These are phyloP conservation scores for Rhineura floridana DNA, from an alignment of 2,113 vertebrate species.

Conservation along the genomic window DNA sequence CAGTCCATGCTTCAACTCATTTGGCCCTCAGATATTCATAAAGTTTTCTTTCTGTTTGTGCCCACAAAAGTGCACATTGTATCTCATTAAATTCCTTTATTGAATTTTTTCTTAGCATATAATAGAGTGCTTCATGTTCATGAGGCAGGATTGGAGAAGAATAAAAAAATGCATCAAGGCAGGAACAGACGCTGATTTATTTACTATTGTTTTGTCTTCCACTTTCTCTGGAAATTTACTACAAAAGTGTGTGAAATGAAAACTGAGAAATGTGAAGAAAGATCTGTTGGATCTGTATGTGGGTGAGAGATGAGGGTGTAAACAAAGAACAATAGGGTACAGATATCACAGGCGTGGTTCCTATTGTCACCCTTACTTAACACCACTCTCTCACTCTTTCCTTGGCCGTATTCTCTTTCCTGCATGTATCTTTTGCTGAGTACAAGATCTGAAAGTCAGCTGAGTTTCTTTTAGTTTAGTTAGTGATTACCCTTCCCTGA, in stretches of 20 bases:
- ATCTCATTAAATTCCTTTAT: conserved; percentile 6
- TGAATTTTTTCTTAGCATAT: background rate
- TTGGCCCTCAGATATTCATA: background rate
- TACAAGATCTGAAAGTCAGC: background rate
- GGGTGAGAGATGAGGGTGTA: background rate
- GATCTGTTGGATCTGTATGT: background rate
- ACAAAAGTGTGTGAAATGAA: background rate
- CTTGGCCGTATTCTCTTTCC: background rate
- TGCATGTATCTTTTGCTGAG: background rate
- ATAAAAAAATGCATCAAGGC: background rate
- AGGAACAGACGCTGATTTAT: no score
- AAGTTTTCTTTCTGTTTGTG: conserved; percentile 22
- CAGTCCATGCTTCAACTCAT: background rate
- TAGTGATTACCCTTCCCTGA: background rate
- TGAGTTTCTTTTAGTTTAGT: conserved; percentile 19
- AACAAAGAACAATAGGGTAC: background rate
- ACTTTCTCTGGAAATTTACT: background rate
- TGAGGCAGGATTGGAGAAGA: background rate
- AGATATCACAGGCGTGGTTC: background rate
- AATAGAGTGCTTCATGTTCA: background rate
- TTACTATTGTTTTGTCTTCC: background rate
- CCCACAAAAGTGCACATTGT: background rate
- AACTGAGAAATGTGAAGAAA: background rate
- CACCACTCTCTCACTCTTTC: background rate
- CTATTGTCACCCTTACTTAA: background rate